Evolutionary conservation across 1,140 invertebrate genomes (phyloP).

Genomic region (Idris sp.): DNA sequence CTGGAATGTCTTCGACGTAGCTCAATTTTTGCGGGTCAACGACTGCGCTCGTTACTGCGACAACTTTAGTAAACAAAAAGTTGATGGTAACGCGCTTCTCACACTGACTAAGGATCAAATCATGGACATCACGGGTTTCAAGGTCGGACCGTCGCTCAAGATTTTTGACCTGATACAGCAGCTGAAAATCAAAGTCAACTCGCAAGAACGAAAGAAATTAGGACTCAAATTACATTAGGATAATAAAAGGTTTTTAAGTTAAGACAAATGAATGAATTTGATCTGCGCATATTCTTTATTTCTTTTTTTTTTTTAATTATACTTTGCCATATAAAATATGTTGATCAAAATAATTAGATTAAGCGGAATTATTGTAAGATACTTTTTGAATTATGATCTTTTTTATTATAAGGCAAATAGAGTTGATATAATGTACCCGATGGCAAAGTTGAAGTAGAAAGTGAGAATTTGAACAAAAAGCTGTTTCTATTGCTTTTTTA

Average conservation of each 20-base stretch:
- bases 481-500: too few relatives aligned
- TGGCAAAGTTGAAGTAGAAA: too few relatives aligned
- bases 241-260: too few relatives aligned
- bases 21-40: conserved; percentile 91
- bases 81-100: conserved; percentile 89
- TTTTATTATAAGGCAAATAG: conserved; percentile 28
- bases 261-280: too few relatives aligned
- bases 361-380: conserved; percentile 10
- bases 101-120: conserved; percentile 92
- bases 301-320: too few relatives aligned
- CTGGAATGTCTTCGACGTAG: conserved; percentile 91
- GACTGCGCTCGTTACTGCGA: conserved; percentile 93
- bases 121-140: conserved; percentile 92
- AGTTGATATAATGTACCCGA: conserved; percentile 24
- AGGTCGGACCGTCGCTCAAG: conserved; percentile 95
- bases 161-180: conserved; percentile 94
- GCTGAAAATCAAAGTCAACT: conserved; percentile 89
- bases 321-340: too few relatives aligned
- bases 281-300: too few relatives aligned
- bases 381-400: conserved; percentile 38
- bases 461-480: too few relatives aligned
- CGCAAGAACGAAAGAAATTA: conserved; percentile 82
- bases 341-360: too few relatives aligned
- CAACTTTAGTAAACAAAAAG: conserved; percentile 88
- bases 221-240: too few relatives aligned